These are phyloP conservation scores for Tyria jacobaeae DNA, from an alignment of 2,888 invertebrate genomes.

Conservation along the genomic window DNA sequence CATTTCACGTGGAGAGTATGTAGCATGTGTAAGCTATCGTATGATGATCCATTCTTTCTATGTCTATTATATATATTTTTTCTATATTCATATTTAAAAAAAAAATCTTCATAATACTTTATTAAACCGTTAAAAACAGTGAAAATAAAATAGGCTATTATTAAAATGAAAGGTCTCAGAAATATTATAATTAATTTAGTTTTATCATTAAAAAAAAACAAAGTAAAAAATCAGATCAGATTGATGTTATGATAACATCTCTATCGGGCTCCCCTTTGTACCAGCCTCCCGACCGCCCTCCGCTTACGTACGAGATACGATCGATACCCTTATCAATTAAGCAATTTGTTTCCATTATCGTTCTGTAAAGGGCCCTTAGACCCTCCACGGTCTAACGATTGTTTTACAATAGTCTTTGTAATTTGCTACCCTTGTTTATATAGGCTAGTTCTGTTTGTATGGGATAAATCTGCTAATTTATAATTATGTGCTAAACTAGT, in stretches of 20 bases:
- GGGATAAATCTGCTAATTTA: not conserved
- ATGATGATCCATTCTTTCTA: too few relatives aligned
- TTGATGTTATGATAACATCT: slow-evolving; percentile 3
- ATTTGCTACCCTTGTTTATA: slow-evolving; percentile 1
- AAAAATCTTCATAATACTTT: too few relatives aligned
- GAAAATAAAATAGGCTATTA: too few relatives aligned
- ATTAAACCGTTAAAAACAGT: too few relatives aligned
- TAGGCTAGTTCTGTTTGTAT: not conserved
- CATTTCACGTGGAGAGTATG: too few relatives aligned
- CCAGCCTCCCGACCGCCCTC: not conserved
- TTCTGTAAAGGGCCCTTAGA: slow-evolving; percentile 3
- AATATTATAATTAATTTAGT: not conserved
- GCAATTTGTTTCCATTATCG: slow-evolving; percentile 7
- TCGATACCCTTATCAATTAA: slow-evolving; percentile 13
- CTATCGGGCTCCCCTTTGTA: not conserved
- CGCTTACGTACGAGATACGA: slow-evolving; percentile 1
- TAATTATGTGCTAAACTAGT: not conserved
- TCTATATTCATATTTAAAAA: too few relatives aligned
- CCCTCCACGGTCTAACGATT: slow-evolving; percentile 4
- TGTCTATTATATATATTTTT: too few relatives aligned
- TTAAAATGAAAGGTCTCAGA: too few relatives aligned
- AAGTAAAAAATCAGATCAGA: not conserved
- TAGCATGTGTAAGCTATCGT: too few relatives aligned
- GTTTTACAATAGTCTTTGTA: slow-evolving; percentile 3
- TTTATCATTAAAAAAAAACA: not conserved